Base-by-base conservation (phyloP, 2,797 vertebrate genomes). In the Anguilla obscura region DNA sequence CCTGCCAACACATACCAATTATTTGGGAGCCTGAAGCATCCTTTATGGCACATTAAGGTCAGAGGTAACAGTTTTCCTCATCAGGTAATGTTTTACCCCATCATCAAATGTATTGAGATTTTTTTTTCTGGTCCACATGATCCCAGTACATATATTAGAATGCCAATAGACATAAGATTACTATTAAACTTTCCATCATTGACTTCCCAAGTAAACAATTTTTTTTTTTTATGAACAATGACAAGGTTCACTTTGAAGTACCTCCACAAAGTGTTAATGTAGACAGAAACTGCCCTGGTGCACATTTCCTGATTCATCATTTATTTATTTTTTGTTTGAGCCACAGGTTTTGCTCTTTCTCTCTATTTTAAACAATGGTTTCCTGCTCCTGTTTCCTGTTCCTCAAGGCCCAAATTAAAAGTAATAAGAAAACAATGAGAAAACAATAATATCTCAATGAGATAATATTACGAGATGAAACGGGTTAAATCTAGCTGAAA, bases 1-100 rank as follows among this genome's bases (percentile, higher is more conserved):
- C 56, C 54, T 85, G 84, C 84, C 84, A 85, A 60, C 84, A 85
- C 84, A 40, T 85, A 36, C 0, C 84, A 85, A 85, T 85, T 85
- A 85, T 60, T 60, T 8, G 30, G 56, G 52, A 60, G 84, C 30
- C 30, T 21, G 30, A 16, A 60, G 27, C 52, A 58, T 54, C 84
- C 30, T 30, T 18, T 85, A 33, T 3, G 36, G 12, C 84, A 30
- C 21, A 60, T 30, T 58, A 2, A 58, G 16, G 30, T 16, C 54
- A 83, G 50, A 30, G 54, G 12, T 58, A 58, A 56, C 84, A 58
- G 27, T 60, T 60, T 58, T 21, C 14, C 74, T 33, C 74, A 40
- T 76, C 74, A 40, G 74, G 74, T 40, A 76, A 40, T 36, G 33
- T 60, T 27, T 60, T 85, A 33, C 50, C 82, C 48, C 69, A 71